phyloP scores from a whole-genome alignment of 2,888 invertebrate genomes.

The Drosophila tripunctata region DNA sequence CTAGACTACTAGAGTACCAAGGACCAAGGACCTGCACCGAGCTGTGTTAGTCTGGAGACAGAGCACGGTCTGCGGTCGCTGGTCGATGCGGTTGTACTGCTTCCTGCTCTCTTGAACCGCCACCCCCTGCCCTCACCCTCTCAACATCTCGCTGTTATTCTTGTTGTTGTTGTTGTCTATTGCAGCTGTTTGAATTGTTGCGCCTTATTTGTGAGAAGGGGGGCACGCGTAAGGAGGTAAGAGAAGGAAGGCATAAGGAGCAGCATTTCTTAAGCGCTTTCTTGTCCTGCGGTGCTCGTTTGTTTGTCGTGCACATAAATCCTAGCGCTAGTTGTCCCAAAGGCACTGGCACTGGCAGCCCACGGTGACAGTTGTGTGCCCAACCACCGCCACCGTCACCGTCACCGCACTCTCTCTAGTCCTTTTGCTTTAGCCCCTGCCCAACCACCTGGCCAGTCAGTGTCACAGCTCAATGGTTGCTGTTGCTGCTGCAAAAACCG shows the following conservation, averaged over 20 bases:
- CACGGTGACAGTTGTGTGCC: conserved; percentile 70
- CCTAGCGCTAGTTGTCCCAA: conserved; percentile 80
- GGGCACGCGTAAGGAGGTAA: background rate
- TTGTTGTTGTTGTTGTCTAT: conserved; percentile 53
- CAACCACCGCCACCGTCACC: background rate
- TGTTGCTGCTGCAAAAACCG: conserved; percentile 63
- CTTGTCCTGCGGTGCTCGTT: conserved; percentile 83
- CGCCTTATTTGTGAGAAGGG: conserved; percentile 31
- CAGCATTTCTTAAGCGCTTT: conserved; percentile 77
- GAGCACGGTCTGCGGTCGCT: conserved; percentile 47
- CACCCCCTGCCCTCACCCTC: background rate
- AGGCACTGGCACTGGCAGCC: conserved; percentile 79
- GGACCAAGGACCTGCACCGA: background rate
- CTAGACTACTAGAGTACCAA: background rate
- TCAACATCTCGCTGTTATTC: background rate
- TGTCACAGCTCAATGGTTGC: conserved; percentile 57
- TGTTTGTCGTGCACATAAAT: conserved; percentile 82
- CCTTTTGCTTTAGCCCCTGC: no score
- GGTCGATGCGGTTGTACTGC: conserved; percentile 40
- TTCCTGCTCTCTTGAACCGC: background rate
- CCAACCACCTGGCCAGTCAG: conserved; percentile 39
- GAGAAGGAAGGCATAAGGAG: conserved; percentile 13
- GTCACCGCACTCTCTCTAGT: background rate
- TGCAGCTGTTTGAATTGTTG: conserved; percentile 75
- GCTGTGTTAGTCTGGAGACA: conserved; percentile 9